Conservation (phyloP, 2,113 vertebrate genomes). For the Sinocyclocheilus grahami region DNA sequence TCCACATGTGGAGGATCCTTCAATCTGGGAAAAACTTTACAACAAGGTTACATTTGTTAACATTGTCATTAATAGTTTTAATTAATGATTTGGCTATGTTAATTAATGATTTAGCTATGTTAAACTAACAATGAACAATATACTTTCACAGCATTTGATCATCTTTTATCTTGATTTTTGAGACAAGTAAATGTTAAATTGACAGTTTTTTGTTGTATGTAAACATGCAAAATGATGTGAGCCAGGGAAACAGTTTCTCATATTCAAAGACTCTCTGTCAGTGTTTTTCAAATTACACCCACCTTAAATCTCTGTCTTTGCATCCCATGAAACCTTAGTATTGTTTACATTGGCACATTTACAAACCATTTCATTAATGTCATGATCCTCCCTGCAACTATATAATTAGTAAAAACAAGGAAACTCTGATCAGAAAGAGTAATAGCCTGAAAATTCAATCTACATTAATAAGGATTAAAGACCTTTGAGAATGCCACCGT, state of each 20-base stretch:
- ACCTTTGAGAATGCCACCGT: not conserved
- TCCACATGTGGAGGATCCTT: not conserved
- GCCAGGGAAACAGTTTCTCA: not conserved
- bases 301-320: not conserved
- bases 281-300: not conserved
- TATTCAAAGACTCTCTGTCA: not conserved
- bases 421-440: not conserved
- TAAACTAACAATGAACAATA: not conserved
- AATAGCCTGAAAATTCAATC: not conserved
- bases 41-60: not conserved
- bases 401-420: not conserved
- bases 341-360: not conserved
- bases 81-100: not conserved
- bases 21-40: not conserved
- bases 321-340: not conserved
- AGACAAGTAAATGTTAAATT: not conserved
- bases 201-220: not conserved
- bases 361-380: not conserved
- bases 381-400: not conserved
- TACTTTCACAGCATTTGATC: not conserved
- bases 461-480: not conserved
- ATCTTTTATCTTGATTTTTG: not conserved
- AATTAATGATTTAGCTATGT: not conserved
- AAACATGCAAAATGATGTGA: not conserved
- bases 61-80: not conserved